Evolutionary conservation across 1,140 invertebrate species (phyloP).

Genomic region (Ladona fulva): DNA sequence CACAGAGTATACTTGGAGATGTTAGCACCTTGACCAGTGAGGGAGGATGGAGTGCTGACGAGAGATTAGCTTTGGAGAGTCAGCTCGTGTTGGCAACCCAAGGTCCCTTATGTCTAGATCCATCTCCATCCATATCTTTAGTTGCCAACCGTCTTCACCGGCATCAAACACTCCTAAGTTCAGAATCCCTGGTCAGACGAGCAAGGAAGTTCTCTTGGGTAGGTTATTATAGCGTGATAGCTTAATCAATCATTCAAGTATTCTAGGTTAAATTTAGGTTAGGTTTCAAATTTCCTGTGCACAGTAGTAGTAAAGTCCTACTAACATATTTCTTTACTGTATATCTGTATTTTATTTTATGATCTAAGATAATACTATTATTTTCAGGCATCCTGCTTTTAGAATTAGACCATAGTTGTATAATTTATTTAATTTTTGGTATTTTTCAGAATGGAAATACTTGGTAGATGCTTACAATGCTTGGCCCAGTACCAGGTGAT

Average conservation of each 20-base stretch:
- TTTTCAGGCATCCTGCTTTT: too few relatives aligned
- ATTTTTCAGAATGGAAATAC: background rate
- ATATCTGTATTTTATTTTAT: too few relatives aligned
- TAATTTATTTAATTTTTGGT: too few relatives aligned
- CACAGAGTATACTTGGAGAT: slow-evolving; percentile 64
- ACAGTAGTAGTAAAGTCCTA: too few relatives aligned
- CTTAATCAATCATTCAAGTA: too few relatives aligned
- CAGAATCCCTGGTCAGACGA: slow-evolving; percentile 59
- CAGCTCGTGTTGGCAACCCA: slow-evolving; percentile 72
- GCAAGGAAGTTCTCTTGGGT: slow-evolving; percentile 66
- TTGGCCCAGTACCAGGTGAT: background rate
- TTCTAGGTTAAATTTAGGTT: too few relatives aligned
- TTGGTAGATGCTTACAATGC: background rate
- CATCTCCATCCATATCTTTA: slow-evolving; percentile 66
- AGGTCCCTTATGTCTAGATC: slow-evolving; percentile 77
- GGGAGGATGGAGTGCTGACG: slow-evolving; percentile 64
- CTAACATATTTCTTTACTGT: too few relatives aligned
- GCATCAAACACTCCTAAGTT: slow-evolving; percentile 62
- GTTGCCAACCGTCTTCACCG: slow-evolving; percentile 63
- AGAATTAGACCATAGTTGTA: too few relatives aligned
- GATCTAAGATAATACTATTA: too few relatives aligned
- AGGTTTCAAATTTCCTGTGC: too few relatives aligned
- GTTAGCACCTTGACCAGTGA: slow-evolving; percentile 57
- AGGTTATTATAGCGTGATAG: background rate
- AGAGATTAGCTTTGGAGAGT: slow-evolving; percentile 68